These are phyloP conservation scores for Vanessa tameamea DNA, from an alignment of 1,140 invertebrate species.

Conservation along the genomic window DNA sequence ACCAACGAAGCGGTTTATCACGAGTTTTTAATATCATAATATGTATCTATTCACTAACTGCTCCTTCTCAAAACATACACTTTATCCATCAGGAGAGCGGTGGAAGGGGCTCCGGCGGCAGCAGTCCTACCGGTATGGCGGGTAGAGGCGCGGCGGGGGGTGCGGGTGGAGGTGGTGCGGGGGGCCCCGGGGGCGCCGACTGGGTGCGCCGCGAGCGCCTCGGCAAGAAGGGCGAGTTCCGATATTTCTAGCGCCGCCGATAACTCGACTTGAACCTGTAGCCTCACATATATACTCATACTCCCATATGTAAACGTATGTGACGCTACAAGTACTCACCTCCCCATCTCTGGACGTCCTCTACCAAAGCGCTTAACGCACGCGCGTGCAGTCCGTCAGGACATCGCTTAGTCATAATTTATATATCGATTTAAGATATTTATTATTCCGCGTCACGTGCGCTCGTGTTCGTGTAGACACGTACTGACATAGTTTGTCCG, in stretches of 20 bases:
- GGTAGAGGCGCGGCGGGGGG: slow-evolving; percentile 79
- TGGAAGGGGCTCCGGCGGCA: slow-evolving; percentile 63
- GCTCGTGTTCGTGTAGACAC: neutral
- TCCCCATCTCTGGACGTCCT: slow-evolving; percentile 12
- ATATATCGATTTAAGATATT: slow-evolving; percentile 37
- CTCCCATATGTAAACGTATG: neutral
- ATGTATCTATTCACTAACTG: neutral
- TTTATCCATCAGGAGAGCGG: slow-evolving; percentile 56
- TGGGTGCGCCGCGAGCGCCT: slow-evolving; percentile 92
- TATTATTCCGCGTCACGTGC: slow-evolving; percentile 25
- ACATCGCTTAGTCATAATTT: slow-evolving; percentile 37
- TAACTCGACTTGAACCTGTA: neutral
- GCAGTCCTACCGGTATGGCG: slow-evolving; percentile 58
- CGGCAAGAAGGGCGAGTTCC: slow-evolving; percentile 97
- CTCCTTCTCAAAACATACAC: neutral
- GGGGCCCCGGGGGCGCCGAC: slow-evolving; percentile 78
- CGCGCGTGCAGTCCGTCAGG: slow-evolving; percentile 13
- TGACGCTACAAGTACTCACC: neutral
- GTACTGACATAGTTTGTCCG: neutral
- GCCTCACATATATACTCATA: neutral
- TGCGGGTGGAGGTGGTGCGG: slow-evolving; percentile 52
- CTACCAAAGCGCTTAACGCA: slow-evolving; percentile 34
- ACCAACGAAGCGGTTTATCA: too few relatives aligned
- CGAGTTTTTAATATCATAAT: too few relatives aligned
- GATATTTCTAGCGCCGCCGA: slow-evolving; percentile 89